Evolutionary conservation across 2,113 vertebrate genomes (phyloP).

Genomic region (Leiothrix lutea): DNA sequence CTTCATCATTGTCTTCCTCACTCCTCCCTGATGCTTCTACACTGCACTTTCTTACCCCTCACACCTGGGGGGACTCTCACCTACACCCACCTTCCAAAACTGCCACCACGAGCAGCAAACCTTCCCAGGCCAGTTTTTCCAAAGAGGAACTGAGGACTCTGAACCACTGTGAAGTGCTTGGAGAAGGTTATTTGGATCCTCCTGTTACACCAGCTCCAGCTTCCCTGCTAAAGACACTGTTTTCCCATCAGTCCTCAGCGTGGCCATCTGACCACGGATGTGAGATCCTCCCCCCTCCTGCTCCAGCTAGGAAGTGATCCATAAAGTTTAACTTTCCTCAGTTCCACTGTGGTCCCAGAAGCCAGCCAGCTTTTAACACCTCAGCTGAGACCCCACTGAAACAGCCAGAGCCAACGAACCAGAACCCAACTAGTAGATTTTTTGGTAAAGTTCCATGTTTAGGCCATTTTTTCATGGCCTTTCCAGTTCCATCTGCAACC

Average conservation of each 20-base stretch:
- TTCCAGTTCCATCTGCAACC: neutral
- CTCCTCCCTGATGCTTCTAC: neutral
- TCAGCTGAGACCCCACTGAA: neutral
- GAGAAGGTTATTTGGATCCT: neutral
- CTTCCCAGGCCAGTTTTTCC: neutral
- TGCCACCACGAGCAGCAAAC: neutral
- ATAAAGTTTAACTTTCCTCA: neutral
- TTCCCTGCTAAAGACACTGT: neutral
- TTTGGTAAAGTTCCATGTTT: neutral
- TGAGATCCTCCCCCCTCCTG: neutral
- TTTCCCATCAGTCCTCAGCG: neutral
- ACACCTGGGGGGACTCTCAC: neutral
- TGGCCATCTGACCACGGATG: accelerated
- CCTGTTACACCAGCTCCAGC: accelerated
- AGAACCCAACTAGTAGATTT: neutral
- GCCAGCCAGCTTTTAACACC: neutral
- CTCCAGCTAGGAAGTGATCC: neutral
- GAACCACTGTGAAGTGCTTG: neutral
- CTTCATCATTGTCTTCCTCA: neutral
- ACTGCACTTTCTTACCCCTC: neutral
- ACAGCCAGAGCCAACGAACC: neutral
- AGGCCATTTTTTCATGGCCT: neutral
- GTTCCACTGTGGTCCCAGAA: neutral
- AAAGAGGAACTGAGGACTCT: neutral
- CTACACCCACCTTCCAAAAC: neutral